Percentiles rank a stretch among this genome's conserved stretches.
phyloP scores from a whole-genome alignment of 1,140 invertebrate genomes.

The Drosophila carrolli region DNA sequence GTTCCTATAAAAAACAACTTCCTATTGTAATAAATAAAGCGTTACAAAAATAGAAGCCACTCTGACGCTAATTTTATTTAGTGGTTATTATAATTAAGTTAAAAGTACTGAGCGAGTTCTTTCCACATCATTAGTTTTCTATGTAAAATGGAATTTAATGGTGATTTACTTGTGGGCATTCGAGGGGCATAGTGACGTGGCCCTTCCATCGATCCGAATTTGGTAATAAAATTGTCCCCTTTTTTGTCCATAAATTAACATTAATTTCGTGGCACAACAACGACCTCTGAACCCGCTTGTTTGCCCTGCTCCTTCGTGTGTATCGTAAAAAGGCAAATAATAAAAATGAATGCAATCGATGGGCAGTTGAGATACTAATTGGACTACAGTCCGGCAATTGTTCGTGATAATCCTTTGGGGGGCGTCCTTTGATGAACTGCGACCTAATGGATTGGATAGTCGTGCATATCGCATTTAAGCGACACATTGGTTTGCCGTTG shows the following conservation, averaged over 20 bases:
- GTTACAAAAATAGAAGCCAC: too few species aligned
- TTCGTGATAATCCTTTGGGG: conserved; percentile 12
- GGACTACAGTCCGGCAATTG: conserved; percentile 20
- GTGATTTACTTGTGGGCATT: not conserved
- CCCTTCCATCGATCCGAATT: conserved; percentile 48
- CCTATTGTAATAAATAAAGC: too few species aligned
- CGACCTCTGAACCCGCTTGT: not conserved
- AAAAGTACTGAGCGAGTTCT: not conserved
- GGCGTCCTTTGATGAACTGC: not conserved
- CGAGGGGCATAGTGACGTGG: not conserved
- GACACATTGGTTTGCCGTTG: not conserved
- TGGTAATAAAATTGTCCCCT: conserved; percentile 39
- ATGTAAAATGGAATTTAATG: not conserved
- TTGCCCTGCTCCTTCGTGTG: not conserved
- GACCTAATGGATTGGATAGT: conserved; percentile 10
- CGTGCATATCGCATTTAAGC: too few species aligned
- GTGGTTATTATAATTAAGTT: too few species aligned
- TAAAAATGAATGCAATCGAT: conserved; percentile 45
- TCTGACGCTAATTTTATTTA: too few species aligned
- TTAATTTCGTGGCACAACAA: conserved; percentile 29
- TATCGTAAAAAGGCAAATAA: conserved; percentile 52
- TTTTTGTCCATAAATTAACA: conserved; percentile 35
- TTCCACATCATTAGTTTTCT: not conserved
- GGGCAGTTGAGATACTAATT: conserved; percentile 35
- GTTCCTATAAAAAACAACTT: too few species aligned